Percentiles rank a stretch among this genome's conserved stretches.
Conservation (phyloP, 2,888 invertebrate species). For the Caenorhabditis angaria region DNA sequence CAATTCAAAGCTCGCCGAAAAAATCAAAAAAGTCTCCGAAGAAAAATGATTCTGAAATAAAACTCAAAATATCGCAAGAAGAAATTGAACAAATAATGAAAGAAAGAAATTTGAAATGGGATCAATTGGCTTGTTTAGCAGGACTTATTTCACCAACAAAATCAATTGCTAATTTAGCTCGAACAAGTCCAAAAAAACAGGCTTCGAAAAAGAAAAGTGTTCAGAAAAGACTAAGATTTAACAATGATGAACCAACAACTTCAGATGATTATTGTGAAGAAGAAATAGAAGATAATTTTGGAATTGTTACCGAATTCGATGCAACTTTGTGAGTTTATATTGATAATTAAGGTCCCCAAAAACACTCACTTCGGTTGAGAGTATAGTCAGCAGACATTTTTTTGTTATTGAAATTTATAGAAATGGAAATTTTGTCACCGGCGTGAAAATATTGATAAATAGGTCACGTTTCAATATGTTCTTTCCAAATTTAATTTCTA, state of each 20-base stretch:
- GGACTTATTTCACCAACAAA: constrained; percentile 1
- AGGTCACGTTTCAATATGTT: too few species aligned
- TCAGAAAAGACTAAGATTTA: neutral
- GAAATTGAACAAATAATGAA: constrained; percentile 2
- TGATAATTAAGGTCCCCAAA: neutral
- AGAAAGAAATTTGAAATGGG: constrained; percentile 2
- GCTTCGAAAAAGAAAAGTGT: neutral
- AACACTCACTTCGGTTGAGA: neutral
- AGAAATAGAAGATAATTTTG: neutral
- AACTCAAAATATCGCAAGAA: neutral
- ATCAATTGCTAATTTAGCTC: neutral
- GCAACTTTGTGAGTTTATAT: constrained; percentile 9
- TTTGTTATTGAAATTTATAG: neutral
- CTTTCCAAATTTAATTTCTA: too few species aligned
- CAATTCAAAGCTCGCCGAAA: neutral
- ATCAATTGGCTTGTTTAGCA: neutral
- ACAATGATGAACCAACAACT: neutral
- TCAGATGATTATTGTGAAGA: neutral
- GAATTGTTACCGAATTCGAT: neutral
- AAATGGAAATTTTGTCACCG: too few species aligned
- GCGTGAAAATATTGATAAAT: too few species aligned
- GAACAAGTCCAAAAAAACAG: neutral
- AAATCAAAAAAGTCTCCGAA: too few species aligned
- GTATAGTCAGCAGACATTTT: too few species aligned
- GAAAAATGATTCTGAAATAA: constrained; percentile 4